phyloP scores from a whole-genome alignment of 2,888 invertebrate genomes.

The Cheilosia grossa region DNA sequence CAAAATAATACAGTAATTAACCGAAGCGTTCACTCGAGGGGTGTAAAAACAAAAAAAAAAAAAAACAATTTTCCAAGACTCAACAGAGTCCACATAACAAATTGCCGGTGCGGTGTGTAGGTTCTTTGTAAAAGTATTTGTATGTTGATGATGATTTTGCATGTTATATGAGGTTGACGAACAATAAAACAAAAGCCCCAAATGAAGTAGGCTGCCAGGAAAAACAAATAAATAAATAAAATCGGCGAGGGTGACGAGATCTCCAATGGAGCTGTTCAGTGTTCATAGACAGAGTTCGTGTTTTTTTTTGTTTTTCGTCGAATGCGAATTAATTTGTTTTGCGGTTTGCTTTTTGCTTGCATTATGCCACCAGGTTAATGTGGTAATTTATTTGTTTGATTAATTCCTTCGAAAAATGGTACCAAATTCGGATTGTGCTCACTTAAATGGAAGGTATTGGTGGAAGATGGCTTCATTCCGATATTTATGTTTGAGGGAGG shows the following conservation, averaged over 20 bases:
- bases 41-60: slow-evolving; percentile 40
- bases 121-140: slow-evolving; percentile 31
- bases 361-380: slow-evolving; percentile 14
- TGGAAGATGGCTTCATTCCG: too few relatives aligned
- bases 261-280: not conserved
- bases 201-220: not conserved
- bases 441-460: not conserved
- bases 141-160: slow-evolving; percentile 55
- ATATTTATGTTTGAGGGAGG: too few relatives aligned
- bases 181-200: slow-evolving; percentile 11
- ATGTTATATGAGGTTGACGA: slow-evolving; percentile 42
- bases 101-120: slow-evolving; percentile 6
- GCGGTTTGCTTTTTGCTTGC: not conserved
- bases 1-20: slow-evolving; percentile 53
- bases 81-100: slow-evolving; percentile 26
- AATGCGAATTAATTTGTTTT: slow-evolving; percentile 20
- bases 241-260: not conserved
- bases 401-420: slow-evolving; percentile 7
- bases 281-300: too few relatives aligned
- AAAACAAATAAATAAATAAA: slow-evolving; percentile 30
- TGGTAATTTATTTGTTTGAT: slow-evolving; percentile 37
- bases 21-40: slow-evolving; percentile 54
- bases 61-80: slow-evolving; percentile 17
- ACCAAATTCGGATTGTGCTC: not conserved
- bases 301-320: not conserved